Evolutionary conservation across 2,113 vertebrate genomes (phyloP).

Genomic region (Pogonocichla stellata): DNA sequence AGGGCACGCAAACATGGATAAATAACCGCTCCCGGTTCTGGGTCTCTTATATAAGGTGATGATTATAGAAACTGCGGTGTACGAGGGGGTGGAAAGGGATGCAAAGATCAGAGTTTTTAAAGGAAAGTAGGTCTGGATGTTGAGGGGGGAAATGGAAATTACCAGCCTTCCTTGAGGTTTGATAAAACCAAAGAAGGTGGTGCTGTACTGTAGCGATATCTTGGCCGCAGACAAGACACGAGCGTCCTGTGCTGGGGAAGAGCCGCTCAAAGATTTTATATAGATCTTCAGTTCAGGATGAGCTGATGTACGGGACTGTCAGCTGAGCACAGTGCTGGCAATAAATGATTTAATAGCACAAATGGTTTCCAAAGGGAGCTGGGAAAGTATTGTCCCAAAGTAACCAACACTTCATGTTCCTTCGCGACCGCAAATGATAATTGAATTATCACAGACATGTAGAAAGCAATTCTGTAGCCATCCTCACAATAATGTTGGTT

Average conservation of each 20-base stretch:
- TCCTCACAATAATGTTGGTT: not conserved
- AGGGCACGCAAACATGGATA: conserved; percentile 36
- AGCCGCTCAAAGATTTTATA: not conserved
- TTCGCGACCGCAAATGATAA: not conserved
- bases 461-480: not conserved
- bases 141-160: conserved; percentile 52
- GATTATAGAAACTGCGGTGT: conserved; percentile 51
- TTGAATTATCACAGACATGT: not conserved
- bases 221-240: rapidly evolving
- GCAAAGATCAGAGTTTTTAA: conserved; percentile 56
- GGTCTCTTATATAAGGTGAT: conserved; percentile 52
- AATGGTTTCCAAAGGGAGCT: not conserved
- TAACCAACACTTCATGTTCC: not conserved
- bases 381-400: not conserved
- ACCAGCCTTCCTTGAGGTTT: not conserved
- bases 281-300: not conserved
- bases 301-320: not conserved
- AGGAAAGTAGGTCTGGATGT: conserved; percentile 62
- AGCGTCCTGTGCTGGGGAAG: not conserved
- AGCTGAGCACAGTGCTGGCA: not conserved
- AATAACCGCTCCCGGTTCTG: conserved; percentile 46
- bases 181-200: not conserved
- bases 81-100: not conserved
- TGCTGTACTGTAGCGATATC: not conserved
- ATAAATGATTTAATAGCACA: not conserved